A percentile compares a stretch with the other conserved stretches of the same genome.
Conservation (phyloP, 2,797 vertebrate species). For the Psittacula derbiana region DNA sequence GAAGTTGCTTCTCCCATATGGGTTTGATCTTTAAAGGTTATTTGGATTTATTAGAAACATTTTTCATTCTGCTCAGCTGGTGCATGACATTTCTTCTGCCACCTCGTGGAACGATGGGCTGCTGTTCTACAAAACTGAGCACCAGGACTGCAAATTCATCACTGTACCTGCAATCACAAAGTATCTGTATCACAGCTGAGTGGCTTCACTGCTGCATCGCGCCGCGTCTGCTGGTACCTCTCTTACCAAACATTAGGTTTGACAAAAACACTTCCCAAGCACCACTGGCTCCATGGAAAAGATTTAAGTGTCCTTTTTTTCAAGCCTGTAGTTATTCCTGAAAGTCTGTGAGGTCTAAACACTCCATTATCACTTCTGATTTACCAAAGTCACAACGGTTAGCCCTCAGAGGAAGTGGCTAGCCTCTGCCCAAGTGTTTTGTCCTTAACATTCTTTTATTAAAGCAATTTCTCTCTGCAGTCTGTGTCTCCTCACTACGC, state of each 20-base stretch:
- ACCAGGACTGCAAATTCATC: not conserved
- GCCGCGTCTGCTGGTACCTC: not conserved
- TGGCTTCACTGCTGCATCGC: not conserved
- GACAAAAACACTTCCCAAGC: not conserved
- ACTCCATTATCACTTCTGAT: not conserved
- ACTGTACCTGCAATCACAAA: not conserved
- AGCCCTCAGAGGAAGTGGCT: not conserved
- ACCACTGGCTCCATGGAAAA: not conserved
- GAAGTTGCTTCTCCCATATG: conserved; percentile 34
- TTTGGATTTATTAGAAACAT: conserved; percentile 70
- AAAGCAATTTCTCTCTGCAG: not conserved
- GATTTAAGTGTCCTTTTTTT: not conserved
- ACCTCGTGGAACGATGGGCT: not conserved
- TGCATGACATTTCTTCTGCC: conserved; percentile 6
- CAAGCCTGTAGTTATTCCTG: not conserved
- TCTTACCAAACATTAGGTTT: not conserved
- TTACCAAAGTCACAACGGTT: fast-evolving
- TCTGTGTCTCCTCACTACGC: not conserved
- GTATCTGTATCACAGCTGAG: not conserved
- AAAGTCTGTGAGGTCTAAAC: not conserved
- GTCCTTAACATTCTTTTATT: not conserved
- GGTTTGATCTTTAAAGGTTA: conserved; percentile 74
- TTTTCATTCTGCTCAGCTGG: conserved; percentile 49
- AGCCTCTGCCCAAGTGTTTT: not conserved
- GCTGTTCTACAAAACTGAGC: not conserved